Conservation (phyloP, 2,888 invertebrate species). For the Folsomia manolachei region DNA sequence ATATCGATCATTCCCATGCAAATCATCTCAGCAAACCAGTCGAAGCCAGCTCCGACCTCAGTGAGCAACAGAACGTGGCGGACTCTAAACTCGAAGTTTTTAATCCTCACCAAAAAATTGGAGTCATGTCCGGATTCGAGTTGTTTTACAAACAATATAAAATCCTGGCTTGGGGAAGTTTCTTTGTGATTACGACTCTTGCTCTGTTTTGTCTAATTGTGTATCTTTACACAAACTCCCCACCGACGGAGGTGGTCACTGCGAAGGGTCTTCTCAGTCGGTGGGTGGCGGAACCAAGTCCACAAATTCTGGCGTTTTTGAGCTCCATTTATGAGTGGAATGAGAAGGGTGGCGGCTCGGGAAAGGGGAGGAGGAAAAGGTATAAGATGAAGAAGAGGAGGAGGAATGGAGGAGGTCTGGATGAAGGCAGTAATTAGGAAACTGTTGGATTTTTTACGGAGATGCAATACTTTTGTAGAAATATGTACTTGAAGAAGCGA, state of each 20-base stretch:
- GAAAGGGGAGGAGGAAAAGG: conserved; percentile 23
- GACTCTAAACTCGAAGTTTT: conserved; percentile 9
- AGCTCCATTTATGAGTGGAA: conserved; percentile 21
- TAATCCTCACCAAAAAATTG: conserved; percentile 34
- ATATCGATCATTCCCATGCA: background rate
- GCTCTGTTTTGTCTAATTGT: conserved; percentile 36
- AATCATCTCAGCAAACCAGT: conserved; percentile 19
- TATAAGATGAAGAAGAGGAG: conserved; percentile 20
- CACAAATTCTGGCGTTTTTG: conserved; percentile 39
- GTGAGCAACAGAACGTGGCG: conserved; percentile 18
- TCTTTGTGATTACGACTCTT: conserved; percentile 40
- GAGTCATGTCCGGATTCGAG: conserved; percentile 46
- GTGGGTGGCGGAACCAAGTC: conserved; percentile 25
- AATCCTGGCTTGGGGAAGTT: conserved; percentile 45
- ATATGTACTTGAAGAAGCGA: background rate
- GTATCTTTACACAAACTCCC: conserved; percentile 47
- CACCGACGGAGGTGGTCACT: conserved; percentile 50
- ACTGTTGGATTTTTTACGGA: too few species aligned
- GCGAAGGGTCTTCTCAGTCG: conserved; percentile 14
- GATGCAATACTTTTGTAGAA: background rate
- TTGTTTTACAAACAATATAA: conserved; percentile 49
- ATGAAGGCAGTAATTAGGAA: too few species aligned
- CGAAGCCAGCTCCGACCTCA: conserved; percentile 13
- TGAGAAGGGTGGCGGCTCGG: background rate
- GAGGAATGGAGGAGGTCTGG: too few species aligned